A percentile compares a stretch with the other conserved stretches of the same genome.
These are phyloP conservation scores for Chaetodon trifascialis DNA, from an alignment of 2,113 vertebrate genomes.

Conservation along the genomic window DNA sequence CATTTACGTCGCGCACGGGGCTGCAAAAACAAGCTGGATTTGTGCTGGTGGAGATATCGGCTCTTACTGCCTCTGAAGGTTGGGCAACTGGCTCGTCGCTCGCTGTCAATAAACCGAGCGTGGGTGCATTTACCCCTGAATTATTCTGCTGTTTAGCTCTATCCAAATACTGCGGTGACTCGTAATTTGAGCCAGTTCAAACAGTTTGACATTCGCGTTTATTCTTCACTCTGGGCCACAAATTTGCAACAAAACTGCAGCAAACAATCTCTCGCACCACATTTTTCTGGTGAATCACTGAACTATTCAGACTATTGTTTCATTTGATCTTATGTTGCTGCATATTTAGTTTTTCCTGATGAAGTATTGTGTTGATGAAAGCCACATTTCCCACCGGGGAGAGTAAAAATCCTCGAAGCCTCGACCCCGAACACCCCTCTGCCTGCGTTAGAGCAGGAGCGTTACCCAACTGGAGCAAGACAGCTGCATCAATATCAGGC, in stretches of 20 bases:
- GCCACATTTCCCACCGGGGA: constrained; percentile 37
- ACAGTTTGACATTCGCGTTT: constrained; percentile 17
- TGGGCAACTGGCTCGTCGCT: constrained; percentile 24
- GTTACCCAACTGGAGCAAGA: constrained; percentile 29
- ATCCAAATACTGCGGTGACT: constrained; percentile 47
- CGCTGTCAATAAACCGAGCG: constrained; percentile 24
- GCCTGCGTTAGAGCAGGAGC: constrained; percentile 3
- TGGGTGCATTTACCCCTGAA: constrained; percentile 24
- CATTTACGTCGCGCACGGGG: constrained; percentile 23
- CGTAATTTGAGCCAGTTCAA: constrained; percentile 35
- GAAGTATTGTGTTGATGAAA: constrained; percentile 43
- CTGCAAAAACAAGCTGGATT: constrained; percentile 34
- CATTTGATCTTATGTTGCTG: constrained; percentile 21
- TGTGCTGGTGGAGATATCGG: constrained; percentile 18
- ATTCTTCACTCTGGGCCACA: not conserved
- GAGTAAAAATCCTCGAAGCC: constrained; percentile 35
- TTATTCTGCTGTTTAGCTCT: constrained; percentile 48
- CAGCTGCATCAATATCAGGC: constrained; percentile 66
- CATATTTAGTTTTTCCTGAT: constrained; percentile 22
- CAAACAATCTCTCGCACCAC: constrained; percentile 44
- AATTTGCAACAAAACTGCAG: constrained; percentile 33
- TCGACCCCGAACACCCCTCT: constrained; percentile 6
- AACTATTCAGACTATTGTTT: constrained; percentile 5
- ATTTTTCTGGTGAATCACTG: not conserved
- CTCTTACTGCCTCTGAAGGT: constrained; percentile 16